Evolutionary conservation across 2,797 vertebrate genomes (phyloP), one percentile per base, ranked within the genome.

Genomic region (Danio kyathit): DNA sequence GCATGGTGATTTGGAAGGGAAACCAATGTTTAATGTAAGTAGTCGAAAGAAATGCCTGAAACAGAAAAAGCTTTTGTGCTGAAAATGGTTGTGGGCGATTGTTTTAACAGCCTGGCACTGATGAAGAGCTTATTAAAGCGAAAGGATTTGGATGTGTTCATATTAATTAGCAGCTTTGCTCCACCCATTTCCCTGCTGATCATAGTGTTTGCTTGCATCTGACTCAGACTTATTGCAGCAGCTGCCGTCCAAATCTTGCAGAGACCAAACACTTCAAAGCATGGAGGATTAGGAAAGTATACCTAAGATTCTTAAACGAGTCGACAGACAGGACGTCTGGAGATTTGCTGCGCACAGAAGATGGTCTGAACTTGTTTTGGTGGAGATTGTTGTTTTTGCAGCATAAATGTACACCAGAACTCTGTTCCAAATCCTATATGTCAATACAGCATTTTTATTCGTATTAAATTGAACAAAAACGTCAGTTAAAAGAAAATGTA

Each of bases 191-290:
- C 69, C 71, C 9, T 5, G 41, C 69, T 52, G 44, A 74, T 74
- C 64, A 73, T 41, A n/a, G 51, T 43, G 19, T 63, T 64, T 41
- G 61, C 38, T 61, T 9, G 29, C 21, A 61, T 49, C 64, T 19
- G 49, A 65, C 69, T 59, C 38, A 44, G 48, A 54, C 49, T 51
- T 43, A 64, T 75, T 41, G 9, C 71, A 12, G 46, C 79, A 81
- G 82, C 82, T 86, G 75, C 52, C 40, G 44, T 72, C 59, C 29
- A 54, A 83, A 83, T 57, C 81, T 43, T 21, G 38, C 43, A 17
- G 63, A 48, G 51, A 38, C 41, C 40, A 57, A 57, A 69, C 64
- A 48, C 43, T 78, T 78, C 17, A 78, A 57, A 59, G 65, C n/a
- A 41, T 7, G 17, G 11, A 17, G 51, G 52, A 77, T 77, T 77